phyloP scores from a whole-genome alignment of 1,140 invertebrate species.

The Cheumatopsyche charites region DNA sequence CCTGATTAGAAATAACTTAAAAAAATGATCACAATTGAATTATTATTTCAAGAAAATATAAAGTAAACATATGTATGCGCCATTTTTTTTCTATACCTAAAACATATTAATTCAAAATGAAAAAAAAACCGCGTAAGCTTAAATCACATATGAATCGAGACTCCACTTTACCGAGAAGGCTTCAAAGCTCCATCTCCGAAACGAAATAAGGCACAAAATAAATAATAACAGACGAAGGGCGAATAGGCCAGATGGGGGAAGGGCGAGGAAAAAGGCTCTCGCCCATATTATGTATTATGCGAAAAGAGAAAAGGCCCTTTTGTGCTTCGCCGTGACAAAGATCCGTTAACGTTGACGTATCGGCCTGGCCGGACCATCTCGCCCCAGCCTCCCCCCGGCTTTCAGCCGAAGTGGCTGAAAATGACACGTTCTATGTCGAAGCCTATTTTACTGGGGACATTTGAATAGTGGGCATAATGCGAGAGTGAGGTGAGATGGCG shows the following conservation, averaged over 20 bases:
- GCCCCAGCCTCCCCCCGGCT: background rate
- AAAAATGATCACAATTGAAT: no score
- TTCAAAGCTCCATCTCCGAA: background rate
- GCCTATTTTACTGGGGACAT: constrained; percentile 16
- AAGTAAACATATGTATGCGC: no score
- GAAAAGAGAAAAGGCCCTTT: constrained; percentile 1
- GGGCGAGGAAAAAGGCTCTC: background rate
- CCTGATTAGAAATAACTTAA: no score
- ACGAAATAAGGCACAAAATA: background rate
- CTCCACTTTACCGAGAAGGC: no score
- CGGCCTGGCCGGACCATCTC: background rate
- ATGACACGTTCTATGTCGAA: constrained; percentile 28
- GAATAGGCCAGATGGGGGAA: background rate
- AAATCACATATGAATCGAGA: no score
- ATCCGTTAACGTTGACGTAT: constrained; percentile 17
- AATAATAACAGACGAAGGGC: background rate
- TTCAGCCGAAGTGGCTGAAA: background rate
- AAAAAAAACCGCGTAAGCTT: no score
- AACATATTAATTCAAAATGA: no score
- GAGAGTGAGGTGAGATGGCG: constrained; percentile 1
- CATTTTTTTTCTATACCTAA: no score
- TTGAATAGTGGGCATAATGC: constrained; percentile 11
- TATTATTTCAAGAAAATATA: no score
- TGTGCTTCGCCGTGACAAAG: background rate
- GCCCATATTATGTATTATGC: no score